A percentile compares a stretch with the other conserved stretches of the same genome.
Evolutionary conservation across 2,888 invertebrate species (phyloP).

Genomic region (Polietes domitor): DNA sequence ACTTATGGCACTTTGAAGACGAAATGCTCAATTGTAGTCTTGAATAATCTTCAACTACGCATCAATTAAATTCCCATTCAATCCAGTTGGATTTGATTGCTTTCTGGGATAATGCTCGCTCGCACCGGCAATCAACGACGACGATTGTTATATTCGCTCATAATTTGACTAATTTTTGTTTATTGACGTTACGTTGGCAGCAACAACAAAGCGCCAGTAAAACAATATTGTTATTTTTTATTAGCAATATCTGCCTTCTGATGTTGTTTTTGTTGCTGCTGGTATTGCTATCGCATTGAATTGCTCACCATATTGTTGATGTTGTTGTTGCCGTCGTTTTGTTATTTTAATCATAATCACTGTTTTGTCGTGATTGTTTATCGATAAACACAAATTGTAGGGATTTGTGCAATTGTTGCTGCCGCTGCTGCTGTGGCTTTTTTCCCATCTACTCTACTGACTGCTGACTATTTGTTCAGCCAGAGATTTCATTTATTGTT

Average conservation of each 20-base stretch:
- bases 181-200: constrained; percentile 8
- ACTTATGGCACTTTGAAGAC: no score
- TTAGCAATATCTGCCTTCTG: background rate
- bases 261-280: constrained; percentile 2
- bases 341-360: constrained; percentile 51
- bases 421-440: constrained; percentile 17
- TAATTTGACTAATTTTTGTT: constrained; percentile 44
- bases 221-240: constrained; percentile 14
- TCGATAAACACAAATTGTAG: constrained; percentile 25
- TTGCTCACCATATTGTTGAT: background rate
- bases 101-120: no score
- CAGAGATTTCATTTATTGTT: constrained; percentile 71
- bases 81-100: no score
- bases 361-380: constrained; percentile 42
- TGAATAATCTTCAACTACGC: no score
- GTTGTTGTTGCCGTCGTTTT: constrained; percentile 12
- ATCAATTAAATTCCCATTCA: no score
- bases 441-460: constrained; percentile 51
- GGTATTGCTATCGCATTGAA: background rate
- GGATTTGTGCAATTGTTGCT: constrained; percentile 29
- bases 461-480: constrained; percentile 68
- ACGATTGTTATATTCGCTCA: background rate
- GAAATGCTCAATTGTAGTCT: no score
- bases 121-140: no score
- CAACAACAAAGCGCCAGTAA: background rate